Base-by-base conservation (phyloP, 2,888 invertebrate species). In the Corythucha ciliata region DNA sequence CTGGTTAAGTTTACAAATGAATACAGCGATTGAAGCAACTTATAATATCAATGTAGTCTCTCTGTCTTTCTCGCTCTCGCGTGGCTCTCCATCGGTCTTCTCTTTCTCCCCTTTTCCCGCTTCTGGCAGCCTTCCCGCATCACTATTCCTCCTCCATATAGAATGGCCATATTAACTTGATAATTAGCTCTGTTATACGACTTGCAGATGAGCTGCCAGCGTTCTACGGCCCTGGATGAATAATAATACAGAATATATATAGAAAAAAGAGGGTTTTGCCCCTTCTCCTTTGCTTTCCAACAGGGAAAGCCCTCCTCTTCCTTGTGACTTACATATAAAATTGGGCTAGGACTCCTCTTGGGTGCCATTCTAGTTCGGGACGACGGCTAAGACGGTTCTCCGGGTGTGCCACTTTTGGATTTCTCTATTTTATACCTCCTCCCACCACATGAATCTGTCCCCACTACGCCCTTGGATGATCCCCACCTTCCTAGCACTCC, bases 181-280 rank as follows among this genome's bases (percentile, higher is more conserved):
- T 83, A 83, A 83, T 83, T 83, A 83, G 83, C 79, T 80, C 78
- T 80, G 81, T 81, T 81, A 82, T 83, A 81, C 79, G 83, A 83
- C 82, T 83, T 83, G 82, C 83, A 83, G 83, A 83, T 83, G 83
- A 83, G 60, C 57, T 47, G 47, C 50, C 41, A 50, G 48, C 55
- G 50, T 53, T 41, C 45, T 53, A 55, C 52, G 40, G 53, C 52
- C 55, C 54, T 40, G 58, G 60, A 60, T 60, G 60, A 60, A 60
- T 60, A 60, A 60, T 60, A 60, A 60, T 60, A 60, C 60, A 54
- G 60, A 60, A 60, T 60, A 60, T 59, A 58, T 58, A 59, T 59
- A 59, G 58, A 60, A 61, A 60, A 63, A 62, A 60, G 61, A 60
- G 60, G 58, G 57, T 57, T 59, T 57, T 57, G 48, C 59, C 53